Conservation (phyloP, 2,888 invertebrate species). For the Drosophila paranaensis region DNA sequence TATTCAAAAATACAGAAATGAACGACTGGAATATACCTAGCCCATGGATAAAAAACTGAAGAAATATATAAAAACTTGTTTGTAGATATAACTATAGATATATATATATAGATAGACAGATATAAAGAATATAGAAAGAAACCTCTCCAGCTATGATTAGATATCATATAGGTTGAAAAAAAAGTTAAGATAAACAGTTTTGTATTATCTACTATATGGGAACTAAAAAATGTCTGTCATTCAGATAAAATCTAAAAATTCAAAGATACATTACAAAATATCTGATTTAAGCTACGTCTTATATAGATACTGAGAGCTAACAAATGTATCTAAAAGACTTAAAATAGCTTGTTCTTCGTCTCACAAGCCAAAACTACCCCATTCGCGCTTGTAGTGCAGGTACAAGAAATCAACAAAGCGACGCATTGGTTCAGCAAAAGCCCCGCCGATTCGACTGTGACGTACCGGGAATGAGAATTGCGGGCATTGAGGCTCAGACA, state of each 20-base stretch:
- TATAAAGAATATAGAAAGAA: background rate
- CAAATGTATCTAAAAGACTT: background rate
- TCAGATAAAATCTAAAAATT: background rate
- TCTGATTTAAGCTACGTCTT: background rate
- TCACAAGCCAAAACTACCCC: slow-evolving; percentile 15
- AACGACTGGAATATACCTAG: slow-evolving; percentile 33
- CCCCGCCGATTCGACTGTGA: slow-evolving; percentile 65
- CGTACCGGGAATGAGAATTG: slow-evolving; percentile 63
- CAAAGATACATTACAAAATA: background rate
- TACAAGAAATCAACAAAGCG: slow-evolving; percentile 46
- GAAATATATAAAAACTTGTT: background rate
- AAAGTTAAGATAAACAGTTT: too few relatives aligned
- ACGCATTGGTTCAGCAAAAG: slow-evolving; percentile 45
- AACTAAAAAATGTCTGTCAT: background rate
- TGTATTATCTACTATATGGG: too few relatives aligned
- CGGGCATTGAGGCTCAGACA: slow-evolving; percentile 27
- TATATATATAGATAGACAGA: background rate
- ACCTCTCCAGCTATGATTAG: too few relatives aligned
- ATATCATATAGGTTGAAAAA: too few relatives aligned
- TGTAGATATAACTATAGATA: background rate
- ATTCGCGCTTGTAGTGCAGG: background rate
- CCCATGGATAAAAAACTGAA: background rate
- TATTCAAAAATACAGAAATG: background rate
- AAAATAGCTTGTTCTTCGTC: background rate
- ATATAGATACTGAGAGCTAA: background rate